A percentile compares a stretch with the other conserved stretches of the same genome.
phyloP scores from a whole-genome alignment of 2,888 invertebrate species.

The Thyatira batis region DNA sequence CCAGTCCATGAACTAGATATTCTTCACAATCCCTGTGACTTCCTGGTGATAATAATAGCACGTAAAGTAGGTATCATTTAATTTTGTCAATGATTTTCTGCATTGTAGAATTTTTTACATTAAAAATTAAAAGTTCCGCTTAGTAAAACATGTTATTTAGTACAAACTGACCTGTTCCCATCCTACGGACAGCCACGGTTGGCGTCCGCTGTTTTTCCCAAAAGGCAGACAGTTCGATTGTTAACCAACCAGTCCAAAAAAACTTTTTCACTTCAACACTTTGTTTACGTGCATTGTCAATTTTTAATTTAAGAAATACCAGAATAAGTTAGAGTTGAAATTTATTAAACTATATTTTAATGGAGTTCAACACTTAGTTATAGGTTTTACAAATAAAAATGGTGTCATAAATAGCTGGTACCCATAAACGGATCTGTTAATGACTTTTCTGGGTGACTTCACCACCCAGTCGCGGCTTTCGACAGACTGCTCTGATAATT shows the following conservation, averaged over 20 bases:
- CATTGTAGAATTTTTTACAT: no score
- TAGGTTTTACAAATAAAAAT: neutral
- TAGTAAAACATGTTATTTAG: conserved; percentile 3
- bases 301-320: neutral
- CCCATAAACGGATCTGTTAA: conserved; percentile 44
- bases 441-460: conserved; percentile 73
- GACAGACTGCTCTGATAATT: conserved; percentile 81
- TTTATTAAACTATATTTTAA: no score
- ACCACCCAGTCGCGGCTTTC: conserved; percentile 75
- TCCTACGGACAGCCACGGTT: conserved; percentile 84
- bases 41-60: no score
- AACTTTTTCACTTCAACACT: conserved; percentile 16
- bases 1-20: no score
- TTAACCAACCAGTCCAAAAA: conserved; percentile 32
- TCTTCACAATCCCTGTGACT: no score
- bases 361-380: neutral
- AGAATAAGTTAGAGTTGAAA: no score
- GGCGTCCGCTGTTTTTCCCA: conserved; percentile 85
- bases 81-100: no score
- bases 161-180: conserved; percentile 86
- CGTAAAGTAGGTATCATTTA: no score
- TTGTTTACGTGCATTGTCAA: neutral
- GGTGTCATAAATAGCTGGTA: conserved; percentile 18
- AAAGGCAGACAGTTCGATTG: conserved; percentile 78
- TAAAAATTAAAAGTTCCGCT: no score